Base-by-base conservation (phyloP, 2,888 invertebrate species). In the Mactromeris polynyma region DNA sequence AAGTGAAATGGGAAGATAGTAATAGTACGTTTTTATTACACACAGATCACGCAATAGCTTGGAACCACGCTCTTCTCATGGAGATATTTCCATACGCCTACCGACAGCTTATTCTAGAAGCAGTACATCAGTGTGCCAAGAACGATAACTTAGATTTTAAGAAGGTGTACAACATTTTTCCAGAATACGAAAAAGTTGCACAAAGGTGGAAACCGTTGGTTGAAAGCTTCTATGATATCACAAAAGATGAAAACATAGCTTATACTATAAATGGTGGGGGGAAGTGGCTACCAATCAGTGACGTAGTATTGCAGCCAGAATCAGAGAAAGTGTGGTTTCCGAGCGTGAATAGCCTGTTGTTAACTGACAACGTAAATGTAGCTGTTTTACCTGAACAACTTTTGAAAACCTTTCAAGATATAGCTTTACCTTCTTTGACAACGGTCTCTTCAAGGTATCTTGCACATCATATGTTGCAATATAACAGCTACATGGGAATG, bases 1-100 rank as follows among this genome's bases (percentile, higher is more conserved):
- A 95, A 85, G 87, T 96, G 6, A 96, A 95, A 89, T 96, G 96
- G 96, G 94, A 95, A 36, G 91, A 95, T 42, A 89, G 92, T 2
- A 93, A 94, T 54, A 86, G 92, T 58, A 54, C 81, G n/a, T 87
- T 83, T 26, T 21, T 51, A 26, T 88, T 89, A 9, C 89, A 90
- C 33, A 89, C 83, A 31, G 96, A 95, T 89, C 94, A 93, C 77
- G 64, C 92, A 11, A 93, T 95, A 38, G 82, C 90, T 40, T 96
- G 96, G 96, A 96, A 96, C 90, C 89, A 93, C 21, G 91, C 92
- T 26, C 86, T 96, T 17, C 87, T 96, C 7, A 83, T 69, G 17
- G 95, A 96, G 88, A 92, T 95, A 0, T 79, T 96, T 0, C 94
- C 96, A 14, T 81, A 86, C 51, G 93, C 91, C 6, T 95, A 95